Percentiles rank a stretch among this genome's conserved stretches.
These are phyloP conservation scores for Dimorphilus gyrociliatus DNA, from an alignment of 2,888 invertebrate genomes.

Conservation along the genomic window DNA sequence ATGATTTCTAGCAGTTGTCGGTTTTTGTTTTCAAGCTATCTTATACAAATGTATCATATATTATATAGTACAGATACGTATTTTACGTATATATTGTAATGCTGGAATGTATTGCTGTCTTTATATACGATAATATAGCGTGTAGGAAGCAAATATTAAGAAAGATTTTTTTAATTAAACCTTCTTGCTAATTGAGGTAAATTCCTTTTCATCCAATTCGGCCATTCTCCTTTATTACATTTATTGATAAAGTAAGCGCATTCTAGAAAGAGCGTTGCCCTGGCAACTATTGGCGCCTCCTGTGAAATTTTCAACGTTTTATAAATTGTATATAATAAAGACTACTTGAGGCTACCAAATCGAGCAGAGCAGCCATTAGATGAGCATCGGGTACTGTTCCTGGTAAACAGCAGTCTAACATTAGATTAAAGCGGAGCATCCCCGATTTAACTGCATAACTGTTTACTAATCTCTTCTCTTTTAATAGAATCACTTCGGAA, in stretches of 20 bases:
- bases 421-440: conserved; percentile 69
- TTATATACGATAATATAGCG: no score
- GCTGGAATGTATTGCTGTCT: no score
- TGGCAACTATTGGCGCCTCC: conserved; percentile 76
- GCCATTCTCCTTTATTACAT: conserved; percentile 97
- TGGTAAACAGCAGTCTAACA: conserved; percentile 85
- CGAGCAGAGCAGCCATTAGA: conserved; percentile 76
- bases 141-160: no score
- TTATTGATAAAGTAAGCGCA: conserved; percentile 90
- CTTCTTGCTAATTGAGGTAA: no score
- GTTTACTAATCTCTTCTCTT: conserved; percentile 68
- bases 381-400: conserved; percentile 92
- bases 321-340: conserved; percentile 2
- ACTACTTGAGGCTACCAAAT: conserved; percentile 59
- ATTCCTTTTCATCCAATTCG: conserved; percentile 85
- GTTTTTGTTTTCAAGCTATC: no score
- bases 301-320: conserved; percentile 45
- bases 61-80: no score
- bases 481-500: conserved; percentile 69
- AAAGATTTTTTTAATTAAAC: no score
- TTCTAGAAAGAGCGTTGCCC: conserved; percentile 79
- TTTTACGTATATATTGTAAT: no score
- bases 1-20: no score
- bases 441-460: conserved; percentile 59
- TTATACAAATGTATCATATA: no score